Evolutionary conservation across 2,113 vertebrate species (phyloP).

Genomic region (Sapayoa aenigma): DNA sequence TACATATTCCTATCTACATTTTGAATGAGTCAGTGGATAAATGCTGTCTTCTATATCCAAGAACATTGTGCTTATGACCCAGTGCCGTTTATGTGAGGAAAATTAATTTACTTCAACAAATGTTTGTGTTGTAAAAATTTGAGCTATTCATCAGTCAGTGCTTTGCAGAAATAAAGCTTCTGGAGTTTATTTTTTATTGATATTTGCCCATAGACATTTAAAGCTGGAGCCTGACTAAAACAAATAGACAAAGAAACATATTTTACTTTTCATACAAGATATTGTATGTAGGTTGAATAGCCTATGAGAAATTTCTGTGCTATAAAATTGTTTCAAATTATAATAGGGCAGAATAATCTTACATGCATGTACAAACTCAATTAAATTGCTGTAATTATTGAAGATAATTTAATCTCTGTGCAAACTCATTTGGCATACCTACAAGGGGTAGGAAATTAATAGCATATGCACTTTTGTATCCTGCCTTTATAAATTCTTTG

Average conservation of each 20-base stretch:
- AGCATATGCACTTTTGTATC: background rate
- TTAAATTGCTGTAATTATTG: background rate
- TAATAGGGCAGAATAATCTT: background rate
- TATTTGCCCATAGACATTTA: background rate
- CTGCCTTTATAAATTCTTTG: background rate
- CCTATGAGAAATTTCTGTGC: background rate
- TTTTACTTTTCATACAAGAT: slow-evolving; percentile 1
- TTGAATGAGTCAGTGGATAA: background rate
- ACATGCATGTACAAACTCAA: background rate
- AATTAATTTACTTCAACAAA: background rate
- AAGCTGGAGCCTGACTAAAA: background rate
- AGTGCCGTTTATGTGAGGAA: background rate
- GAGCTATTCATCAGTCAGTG: background rate
- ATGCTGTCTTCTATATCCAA: background rate
- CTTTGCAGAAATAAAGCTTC: background rate
- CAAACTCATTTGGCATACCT: background rate
- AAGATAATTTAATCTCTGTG: slow-evolving; percentile 9
- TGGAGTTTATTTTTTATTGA: background rate
- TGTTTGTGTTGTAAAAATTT: background rate
- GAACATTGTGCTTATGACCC: background rate
- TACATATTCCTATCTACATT: background rate
- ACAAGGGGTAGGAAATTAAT: background rate
- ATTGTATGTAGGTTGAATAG: background rate
- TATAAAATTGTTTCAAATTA: background rate
- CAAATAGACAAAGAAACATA: background rate